Base-by-base conservation (phyloP, 2,113 vertebrate genomes). In the Cacatua alba region DNA sequence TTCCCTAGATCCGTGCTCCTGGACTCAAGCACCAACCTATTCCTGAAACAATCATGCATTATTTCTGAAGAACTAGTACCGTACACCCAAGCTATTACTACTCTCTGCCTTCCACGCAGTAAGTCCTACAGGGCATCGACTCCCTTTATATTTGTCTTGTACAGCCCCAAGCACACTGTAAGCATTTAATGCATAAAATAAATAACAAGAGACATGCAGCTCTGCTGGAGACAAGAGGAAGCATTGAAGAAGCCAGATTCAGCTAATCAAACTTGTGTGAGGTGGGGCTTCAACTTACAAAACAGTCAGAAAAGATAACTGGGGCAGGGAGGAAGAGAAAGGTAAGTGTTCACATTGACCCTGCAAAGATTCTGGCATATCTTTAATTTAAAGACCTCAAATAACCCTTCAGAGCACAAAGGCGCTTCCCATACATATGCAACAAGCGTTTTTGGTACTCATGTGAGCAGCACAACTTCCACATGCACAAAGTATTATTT, bases 171-270 rank as follows among this genome's bases (percentile, higher is more conserved):
- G 91, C 90, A 90, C 71, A 93, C 79, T 71, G 68, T 93, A 91
- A 95, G 93, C 87, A 96, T 96, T 97, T 94, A 96, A 96, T 92
- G 88, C 84, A 95, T 92, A 94, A 97, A 96, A 94, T 93, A 96
- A 96, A 95, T 77, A 95, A 82, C 75, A 95, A 95, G 80, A 90
- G 93, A 90, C 85, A 90, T 60, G 60, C 79, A 77, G 81, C 71
- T 92, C 79, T 91, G 46, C 79, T 88, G 82, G 71, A 93, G 95
- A 95, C 71, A 65, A 75, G 62, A 76, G 53, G 29, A 37, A 91
- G 44, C 90, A 69, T 3, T 63, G 87, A 88, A 86, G 82, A 95
- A 92, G 37, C 71, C 76, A 59, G 39, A 43, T 69, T 69, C 62
- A 68, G 70, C 71, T 93, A 70, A 94, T 92, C 90, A 94, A 81